Evolutionary conservation across 2,888 invertebrate species (phyloP), one percentile per base, ranked within the genome.

Genomic region (Amphimallon solstitiale): DNA sequence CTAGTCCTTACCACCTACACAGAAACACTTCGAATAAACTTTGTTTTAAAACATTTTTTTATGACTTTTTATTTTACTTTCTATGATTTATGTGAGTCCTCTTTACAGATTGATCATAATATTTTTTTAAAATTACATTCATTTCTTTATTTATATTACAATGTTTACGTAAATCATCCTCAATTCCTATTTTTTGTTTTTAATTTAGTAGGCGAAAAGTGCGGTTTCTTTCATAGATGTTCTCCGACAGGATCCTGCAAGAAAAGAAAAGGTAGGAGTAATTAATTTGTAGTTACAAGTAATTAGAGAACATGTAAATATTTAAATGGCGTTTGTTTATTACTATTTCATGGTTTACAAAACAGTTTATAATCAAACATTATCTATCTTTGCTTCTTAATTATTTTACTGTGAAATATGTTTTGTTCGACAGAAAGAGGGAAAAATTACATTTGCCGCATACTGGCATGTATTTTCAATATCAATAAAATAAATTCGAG

Each of bases 21-120:
- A 59, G 14, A 56, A 43, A 43, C 19, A 23, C 15, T 56, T 14
- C 56, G 56, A 59, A 59, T 59, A 59, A 59, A 59, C 29, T 59
- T 59, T n/a, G n/a, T n/a, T n/a, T 54, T 43, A 17, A 43, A 59
- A 45, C 15, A 43, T 59, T 59, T 17, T 34, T 59, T 43, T 59
- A 59, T 43, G 56, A 14, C 2, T 59, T 43, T 59, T 59, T 59
- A 43, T 59, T 59, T 59, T 43, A 43, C 34, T 56, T 43, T 43
- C 10, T 35, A 43, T 23, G 12, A 21, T n/a, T 46, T 48, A 49
- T n/a, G 23, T 10, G 9, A 12, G 14, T n/a, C 14, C 4, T 12
- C 14, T 29, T 45, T 19, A 29, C 29, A 14, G 10, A 12, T n/a
- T n/a, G n/a, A n/a, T n/a, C 48, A 10, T 49, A n/a, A 21, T 23